Conservation (phyloP, 1,140 invertebrate species). For the Trichoplusia ni region DNA sequence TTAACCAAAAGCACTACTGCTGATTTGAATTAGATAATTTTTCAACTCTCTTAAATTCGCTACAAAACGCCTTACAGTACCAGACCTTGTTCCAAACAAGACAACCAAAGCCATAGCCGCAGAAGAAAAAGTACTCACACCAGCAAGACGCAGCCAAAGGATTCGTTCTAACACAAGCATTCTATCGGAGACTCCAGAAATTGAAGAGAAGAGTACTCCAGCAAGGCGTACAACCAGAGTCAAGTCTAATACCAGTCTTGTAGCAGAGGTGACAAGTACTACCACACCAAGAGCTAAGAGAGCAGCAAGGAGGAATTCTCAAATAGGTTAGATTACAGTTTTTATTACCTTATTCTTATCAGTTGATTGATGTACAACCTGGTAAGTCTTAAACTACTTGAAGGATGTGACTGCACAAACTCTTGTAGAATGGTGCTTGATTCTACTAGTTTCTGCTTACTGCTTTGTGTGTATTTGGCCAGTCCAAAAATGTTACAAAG, state of each 20-base stretch:
- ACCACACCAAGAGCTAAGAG: conserved; percentile 70
- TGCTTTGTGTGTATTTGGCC: too few relatives aligned
- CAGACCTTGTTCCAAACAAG: conserved; percentile 44
- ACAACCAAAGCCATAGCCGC: conserved; percentile 47
- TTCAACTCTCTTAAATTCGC: background rate
- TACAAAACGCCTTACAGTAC: conserved; percentile 19
- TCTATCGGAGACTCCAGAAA: conserved; percentile 49
- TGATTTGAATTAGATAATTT: too few relatives aligned
- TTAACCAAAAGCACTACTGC: too few relatives aligned
- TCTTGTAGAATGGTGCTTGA: too few relatives aligned
- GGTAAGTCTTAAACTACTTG: too few relatives aligned
- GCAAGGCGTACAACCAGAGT: conserved; percentile 66
- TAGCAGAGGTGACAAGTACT: conserved; percentile 52
- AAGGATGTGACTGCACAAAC: too few relatives aligned
- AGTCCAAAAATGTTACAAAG: too few relatives aligned
- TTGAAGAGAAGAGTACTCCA: conserved; percentile 65
- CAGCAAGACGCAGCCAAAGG: conserved; percentile 62
- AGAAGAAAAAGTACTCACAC: conserved; percentile 67
- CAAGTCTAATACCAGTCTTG: conserved; percentile 68
- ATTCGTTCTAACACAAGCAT: conserved; percentile 70
- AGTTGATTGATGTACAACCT: too few relatives aligned
- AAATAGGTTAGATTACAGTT: conserved; percentile 49
- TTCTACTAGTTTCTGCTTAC: too few relatives aligned
- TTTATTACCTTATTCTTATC: background rate
- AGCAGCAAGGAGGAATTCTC: conserved; percentile 62